phyloP scores from a whole-genome alignment of 2,113 vertebrate genomes.

The Laticauda colubrina region DNA sequence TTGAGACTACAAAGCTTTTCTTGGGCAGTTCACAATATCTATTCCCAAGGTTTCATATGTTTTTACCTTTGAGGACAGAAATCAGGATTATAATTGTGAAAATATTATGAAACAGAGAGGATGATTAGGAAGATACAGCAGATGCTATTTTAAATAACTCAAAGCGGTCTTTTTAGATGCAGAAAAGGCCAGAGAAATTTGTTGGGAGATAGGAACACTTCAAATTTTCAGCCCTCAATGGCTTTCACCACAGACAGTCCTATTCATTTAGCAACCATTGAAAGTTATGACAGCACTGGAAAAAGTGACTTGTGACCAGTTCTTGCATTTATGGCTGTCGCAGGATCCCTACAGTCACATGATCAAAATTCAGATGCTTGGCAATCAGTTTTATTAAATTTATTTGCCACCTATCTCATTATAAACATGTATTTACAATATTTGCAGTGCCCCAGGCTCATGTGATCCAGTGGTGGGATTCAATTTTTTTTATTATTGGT shows the following conservation, averaged over 20 bases:
- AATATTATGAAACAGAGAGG: conserved; percentile 8
- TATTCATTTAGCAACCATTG: neutral
- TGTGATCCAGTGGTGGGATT: too few relatives aligned
- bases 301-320: neutral
- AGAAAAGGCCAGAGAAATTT: neutral
- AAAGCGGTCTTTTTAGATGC: neutral
- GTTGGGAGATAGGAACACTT: neutral
- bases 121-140: conserved; percentile 9
- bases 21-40: neutral
- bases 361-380: neutral
- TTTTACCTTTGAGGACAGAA: fast-evolving
- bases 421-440: too few relatives aligned
- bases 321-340: neutral
- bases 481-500: too few relatives aligned
- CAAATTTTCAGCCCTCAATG: neutral
- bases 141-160: conserved; percentile 5
- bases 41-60: neutral
- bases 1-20: neutral
- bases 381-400: neutral
- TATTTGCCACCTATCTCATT: neutral
- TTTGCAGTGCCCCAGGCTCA: too few relatives aligned
- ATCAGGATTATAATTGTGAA: neutral
- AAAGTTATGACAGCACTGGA: neutral
- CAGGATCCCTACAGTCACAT: neutral
- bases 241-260: neutral